Evolutionary conservation across 2,888 invertebrate genomes (phyloP).

Genomic region (Drosophila paranaensis): DNA sequence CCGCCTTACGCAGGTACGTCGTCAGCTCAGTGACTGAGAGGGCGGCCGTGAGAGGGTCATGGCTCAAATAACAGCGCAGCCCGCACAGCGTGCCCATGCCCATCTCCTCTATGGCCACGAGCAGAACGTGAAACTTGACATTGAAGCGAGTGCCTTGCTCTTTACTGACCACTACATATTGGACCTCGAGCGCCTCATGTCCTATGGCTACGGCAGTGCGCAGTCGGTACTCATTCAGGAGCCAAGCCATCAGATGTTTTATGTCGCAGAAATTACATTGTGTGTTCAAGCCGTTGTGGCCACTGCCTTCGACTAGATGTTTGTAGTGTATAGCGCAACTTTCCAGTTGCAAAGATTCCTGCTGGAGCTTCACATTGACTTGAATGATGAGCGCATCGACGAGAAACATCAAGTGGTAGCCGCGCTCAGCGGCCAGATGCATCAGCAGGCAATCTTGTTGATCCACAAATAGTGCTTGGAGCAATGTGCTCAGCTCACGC

Average conservation of each 20-base stretch:
- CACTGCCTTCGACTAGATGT: slow-evolving; percentile 41
- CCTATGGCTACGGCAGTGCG: slow-evolving; percentile 18
- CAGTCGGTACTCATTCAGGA: slow-evolving; percentile 42
- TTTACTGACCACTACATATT: slow-evolving; percentile 22
- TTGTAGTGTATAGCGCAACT: slow-evolving; percentile 32
- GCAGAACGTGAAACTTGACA: slow-evolving; percentile 39
- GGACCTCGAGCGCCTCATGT: slow-evolving; percentile 42
- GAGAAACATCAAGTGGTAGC: slow-evolving; percentile 47
- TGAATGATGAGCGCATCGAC: slow-evolving; percentile 51
- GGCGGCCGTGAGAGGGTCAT: slow-evolving; percentile 32
- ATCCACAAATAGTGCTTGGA: slow-evolving; percentile 47
- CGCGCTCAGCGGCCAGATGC: slow-evolving; percentile 41
- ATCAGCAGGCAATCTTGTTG: slow-evolving; percentile 46
- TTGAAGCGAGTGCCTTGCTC: slow-evolving; percentile 14
- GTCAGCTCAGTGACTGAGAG: slow-evolving; percentile 23
- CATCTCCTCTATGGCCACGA: slow-evolving; percentile 46
- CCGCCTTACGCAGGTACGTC: slow-evolving; percentile 28
- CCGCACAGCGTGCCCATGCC: slow-evolving; percentile 21
- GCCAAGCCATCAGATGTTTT: slow-evolving; percentile 37
- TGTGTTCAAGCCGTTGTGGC: slow-evolving; percentile 9
- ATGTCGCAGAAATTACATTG: slow-evolving; percentile 26
- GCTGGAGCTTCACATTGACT: slow-evolving; percentile 50
- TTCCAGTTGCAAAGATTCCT: slow-evolving; percentile 18
- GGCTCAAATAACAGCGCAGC: slow-evolving; percentile 39
- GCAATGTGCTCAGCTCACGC: slow-evolving; percentile 42